Evolutionary conservation across 1,140 invertebrate species (phyloP), one percentile per base, ranked within the genome.

Genomic region (Atta colombica): DNA sequence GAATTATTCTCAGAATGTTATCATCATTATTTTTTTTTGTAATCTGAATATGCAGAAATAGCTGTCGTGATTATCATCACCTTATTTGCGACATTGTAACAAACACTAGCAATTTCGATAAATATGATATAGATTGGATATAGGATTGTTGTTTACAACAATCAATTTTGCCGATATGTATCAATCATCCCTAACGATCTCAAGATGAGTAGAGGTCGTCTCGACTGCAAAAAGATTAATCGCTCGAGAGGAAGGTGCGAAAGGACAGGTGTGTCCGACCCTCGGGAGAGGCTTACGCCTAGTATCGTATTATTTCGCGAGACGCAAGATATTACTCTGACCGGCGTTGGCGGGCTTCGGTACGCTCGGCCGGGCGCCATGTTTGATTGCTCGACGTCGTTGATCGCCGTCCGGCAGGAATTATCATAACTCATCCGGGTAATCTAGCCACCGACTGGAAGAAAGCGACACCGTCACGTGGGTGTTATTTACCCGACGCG

Each of bases 341-440:
- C 58, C 58, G 21, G 55, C 90, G 93, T 93, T 92, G 93, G 93
- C 93, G 93, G 87, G 87, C 80, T 91, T 92, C 88, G 92, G 91
- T 92, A 92, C 92, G 93, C 91, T 92, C 93, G 93, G 86, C 78
- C 87, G 93, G 90, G 93, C 94, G 93, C 93, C 94, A 94, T 94
- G 93, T 94, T 94, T 94, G 93, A 94, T 94, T 94, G 93, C 92
- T 88, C 92, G 92, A 93, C 92, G 94, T 93, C 92, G 93, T 94
- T 94, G 93, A 94, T 94, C 93, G 92, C 92, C 90, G 94, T 93
- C 94, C 92, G 93, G 90, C 93, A 93, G 91, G 87, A 94, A 94
- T 94, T 94, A 94, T 94, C 94, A 94, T 94, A 94, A 94, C 92
- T 94, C 92, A 94, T 92, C 92, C 93, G 90, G 87, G 93, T 91